Evolutionary conservation across 2,888 invertebrate genomes (phyloP), one percentile per base, ranked within the genome.

Genomic region (Leistus spinibarbis): DNA sequence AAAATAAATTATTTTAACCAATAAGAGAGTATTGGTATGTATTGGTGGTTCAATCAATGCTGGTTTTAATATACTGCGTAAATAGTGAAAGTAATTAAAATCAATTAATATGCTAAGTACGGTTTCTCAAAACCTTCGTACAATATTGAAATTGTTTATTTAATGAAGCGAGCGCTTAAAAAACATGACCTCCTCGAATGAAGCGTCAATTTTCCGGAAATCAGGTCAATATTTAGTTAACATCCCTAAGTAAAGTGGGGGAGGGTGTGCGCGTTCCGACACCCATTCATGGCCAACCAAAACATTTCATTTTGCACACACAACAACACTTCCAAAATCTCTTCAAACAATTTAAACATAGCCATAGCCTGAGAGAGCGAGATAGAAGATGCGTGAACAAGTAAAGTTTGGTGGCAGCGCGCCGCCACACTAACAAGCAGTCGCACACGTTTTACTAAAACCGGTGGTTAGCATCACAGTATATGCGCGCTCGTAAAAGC

Each of bases 311-410:
- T 60, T 60, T 20, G 60, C n/a, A 17, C 19, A 17, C 54, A 7
- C 60, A 60, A 60, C 60, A 73, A 73, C 73, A 73, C 73, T 73
- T 72, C 60, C 73, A 62, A 65, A 64, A 73, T 73, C 73, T 73
- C 73, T 73, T 73, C 73, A 72, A 72, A 72, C 72, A 72, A 72
- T 72, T 66, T 63, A 72, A 76, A 72, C 69, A 77, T 62, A 60
- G 72, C 76, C 40, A 40, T 40, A 7, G 40, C 40, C 7, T 10
- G 40, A 40, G 40, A 40, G 40, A 40, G n/a, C n/a, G n/a, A n/a
- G n/a, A n/a, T n/a, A n/a, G n/a, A n/a, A n/a, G n/a, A n/a, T n/a
- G n/a, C n/a, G n/a, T n/a, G 10, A 40, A 40, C 40, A 40, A 40
- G 40, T 40, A 40, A 40, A 40, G 40, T 40, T 40, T 40, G 40